Conservation (phyloP, 2,888 invertebrate species). For the Agriopis leucophaearia region DNA sequence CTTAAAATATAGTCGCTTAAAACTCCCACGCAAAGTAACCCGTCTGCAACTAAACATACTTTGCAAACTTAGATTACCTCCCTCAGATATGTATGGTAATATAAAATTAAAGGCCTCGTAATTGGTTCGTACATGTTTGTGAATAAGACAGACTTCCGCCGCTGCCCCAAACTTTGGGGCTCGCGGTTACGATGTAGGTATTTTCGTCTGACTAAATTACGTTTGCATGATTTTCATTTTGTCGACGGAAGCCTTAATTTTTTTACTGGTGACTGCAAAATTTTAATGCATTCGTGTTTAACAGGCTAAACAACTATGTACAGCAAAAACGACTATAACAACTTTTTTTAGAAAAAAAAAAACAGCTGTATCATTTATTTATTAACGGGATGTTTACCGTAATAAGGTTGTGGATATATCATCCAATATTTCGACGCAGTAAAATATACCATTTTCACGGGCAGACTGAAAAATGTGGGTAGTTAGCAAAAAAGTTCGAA, state of each 20-base stretch:
- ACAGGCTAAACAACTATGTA: too few relatives aligned
- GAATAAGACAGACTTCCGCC: conserved; percentile 65
- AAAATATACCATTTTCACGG: too few relatives aligned
- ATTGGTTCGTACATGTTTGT: conserved; percentile 68
- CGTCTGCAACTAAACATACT: conserved; percentile 33
- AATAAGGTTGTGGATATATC: too few relatives aligned
- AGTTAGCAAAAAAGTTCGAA: too few relatives aligned
- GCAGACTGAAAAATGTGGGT: too few relatives aligned
- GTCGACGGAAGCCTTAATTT: background rate
- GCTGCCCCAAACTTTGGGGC: conserved; percentile 53
- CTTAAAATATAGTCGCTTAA: conserved; percentile 4
- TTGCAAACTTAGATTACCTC: conserved; percentile 55
- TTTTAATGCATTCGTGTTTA: background rate
- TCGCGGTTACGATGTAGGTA: conserved; percentile 49
- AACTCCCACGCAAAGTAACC: conserved; percentile 9
- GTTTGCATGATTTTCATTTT: conserved; percentile 51
- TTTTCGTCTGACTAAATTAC: conserved; percentile 56
- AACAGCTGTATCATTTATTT: too few relatives aligned
- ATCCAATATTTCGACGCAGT: too few relatives aligned
- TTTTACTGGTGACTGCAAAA: background rate
- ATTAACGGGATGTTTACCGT: too few relatives aligned
- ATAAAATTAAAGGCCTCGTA: conserved; percentile 64
- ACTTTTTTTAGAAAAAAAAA: too few relatives aligned
- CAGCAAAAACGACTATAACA: too few relatives aligned
- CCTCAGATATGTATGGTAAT: conserved; percentile 53